Evolutionary conservation across 2,797 vertebrate genomes (phyloP).

Genomic region (Cryptoprocta ferox): DNA sequence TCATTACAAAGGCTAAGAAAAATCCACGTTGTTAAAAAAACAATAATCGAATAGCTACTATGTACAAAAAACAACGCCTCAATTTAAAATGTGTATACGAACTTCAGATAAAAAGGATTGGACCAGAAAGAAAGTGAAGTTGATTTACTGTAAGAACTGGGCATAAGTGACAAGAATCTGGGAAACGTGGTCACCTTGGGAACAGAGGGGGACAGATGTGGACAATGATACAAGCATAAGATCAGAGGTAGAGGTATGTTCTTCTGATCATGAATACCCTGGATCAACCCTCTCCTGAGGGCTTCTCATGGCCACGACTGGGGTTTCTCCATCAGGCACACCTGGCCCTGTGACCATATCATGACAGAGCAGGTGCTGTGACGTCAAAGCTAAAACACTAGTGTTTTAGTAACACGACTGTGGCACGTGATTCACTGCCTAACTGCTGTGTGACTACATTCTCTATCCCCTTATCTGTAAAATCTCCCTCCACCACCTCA

Average conservation of each 20-base stretch:
- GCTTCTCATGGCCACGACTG: rapidly evolving
- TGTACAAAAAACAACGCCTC: neutral
- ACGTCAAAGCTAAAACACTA: neutral
- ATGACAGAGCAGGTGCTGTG: neutral
- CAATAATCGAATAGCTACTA: neutral
- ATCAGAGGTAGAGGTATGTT: neutral
- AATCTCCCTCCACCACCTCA: neutral
- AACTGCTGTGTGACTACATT: neutral
- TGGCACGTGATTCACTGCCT: neutral
- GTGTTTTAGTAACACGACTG: neutral
- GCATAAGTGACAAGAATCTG: neutral
- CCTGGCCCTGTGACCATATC: neutral
- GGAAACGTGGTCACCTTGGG: neutral
- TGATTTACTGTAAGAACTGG: neutral
- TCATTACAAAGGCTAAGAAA: neutral
- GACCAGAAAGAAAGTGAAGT: neutral
- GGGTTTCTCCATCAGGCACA: neutral
- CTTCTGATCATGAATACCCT: neutral
- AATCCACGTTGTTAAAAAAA: neutral
- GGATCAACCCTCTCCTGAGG: neutral
- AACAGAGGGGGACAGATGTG: neutral
- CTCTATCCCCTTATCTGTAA: neutral
- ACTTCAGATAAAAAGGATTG: neutral
- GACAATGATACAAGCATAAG: rapidly evolving
- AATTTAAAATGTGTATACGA: neutral